Evolutionary conservation across 2,888 invertebrate species (phyloP).

Genomic region (Orchestes rusci): DNA sequence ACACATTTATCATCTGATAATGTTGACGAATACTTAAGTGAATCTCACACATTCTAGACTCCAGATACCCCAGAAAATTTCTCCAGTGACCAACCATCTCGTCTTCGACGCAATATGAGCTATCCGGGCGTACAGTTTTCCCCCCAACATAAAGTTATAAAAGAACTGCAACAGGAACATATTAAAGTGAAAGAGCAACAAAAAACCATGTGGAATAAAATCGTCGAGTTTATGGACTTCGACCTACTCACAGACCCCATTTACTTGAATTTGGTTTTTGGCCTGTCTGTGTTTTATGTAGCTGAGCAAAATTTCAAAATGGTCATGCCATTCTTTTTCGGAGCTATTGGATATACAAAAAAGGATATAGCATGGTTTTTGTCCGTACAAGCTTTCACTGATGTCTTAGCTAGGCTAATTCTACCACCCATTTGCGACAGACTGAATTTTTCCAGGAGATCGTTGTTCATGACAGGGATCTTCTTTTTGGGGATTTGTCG

Average conservation of each 20-base stretch:
- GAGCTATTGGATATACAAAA: conserved; percentile 44
- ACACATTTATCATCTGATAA: no score
- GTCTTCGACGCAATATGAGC: conserved; percentile 41
- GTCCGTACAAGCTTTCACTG: conserved; percentile 67
- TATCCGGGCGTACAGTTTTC: conserved; percentile 41
- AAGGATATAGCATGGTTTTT: conserved; percentile 65
- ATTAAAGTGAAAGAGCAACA: conserved; percentile 29
- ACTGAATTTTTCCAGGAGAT: conserved; percentile 56
- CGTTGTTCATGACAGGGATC: conserved; percentile 64
- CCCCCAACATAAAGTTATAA: conserved; percentile 35
- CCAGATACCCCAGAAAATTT: conserved; percentile 8
- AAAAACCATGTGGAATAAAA: conserved; percentile 37
- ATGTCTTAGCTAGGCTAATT: conserved; percentile 64
- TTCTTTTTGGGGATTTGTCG: conserved; percentile 64
- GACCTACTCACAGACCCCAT: conserved; percentile 65
- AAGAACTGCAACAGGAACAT: conserved; percentile 33
- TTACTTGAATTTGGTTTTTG: conserved; percentile 65
- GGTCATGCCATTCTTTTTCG: conserved; percentile 37
- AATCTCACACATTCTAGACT: conserved; percentile 11
- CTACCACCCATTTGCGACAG: conserved; percentile 69
- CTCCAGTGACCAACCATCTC: conserved; percentile 8
- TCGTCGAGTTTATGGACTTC: conserved; percentile 62
- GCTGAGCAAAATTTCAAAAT: conserved; percentile 66
- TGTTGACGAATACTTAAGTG: no score
- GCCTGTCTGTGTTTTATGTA: conserved; percentile 65